Evolutionary conservation across 1,140 invertebrate genomes (phyloP).

Genomic region (Charaxes varanes): DNA sequence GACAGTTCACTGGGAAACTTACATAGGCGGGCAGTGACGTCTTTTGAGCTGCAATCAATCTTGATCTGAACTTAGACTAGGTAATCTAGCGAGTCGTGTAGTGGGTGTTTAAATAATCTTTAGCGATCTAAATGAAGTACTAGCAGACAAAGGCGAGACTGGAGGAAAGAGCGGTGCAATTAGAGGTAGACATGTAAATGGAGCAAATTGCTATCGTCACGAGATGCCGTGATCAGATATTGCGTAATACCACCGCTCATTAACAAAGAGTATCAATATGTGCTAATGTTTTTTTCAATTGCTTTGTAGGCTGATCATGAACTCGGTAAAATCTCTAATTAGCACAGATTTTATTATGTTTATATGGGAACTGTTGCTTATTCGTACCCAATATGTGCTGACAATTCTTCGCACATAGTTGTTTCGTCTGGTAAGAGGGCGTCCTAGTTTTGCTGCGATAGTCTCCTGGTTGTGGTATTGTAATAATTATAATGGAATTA

Average conservation of each 20-base stretch:
- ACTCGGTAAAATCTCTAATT: neutral
- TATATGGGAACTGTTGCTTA: too few species aligned
- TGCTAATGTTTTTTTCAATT: neutral
- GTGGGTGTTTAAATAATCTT: slow-evolving; percentile 21
- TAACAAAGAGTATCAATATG: neutral
- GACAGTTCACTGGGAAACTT: too few species aligned
- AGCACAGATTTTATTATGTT: too few species aligned
- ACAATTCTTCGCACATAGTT: too few species aligned
- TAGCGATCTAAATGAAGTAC: slow-evolving; percentile 24
- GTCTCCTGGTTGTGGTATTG: too few species aligned
- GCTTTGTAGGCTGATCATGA: neutral
- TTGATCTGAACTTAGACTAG: too few species aligned
- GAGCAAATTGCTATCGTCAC: slow-evolving; percentile 37
- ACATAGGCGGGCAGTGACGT: too few species aligned
- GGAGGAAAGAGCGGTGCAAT: slow-evolving; percentile 35
- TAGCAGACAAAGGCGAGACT: slow-evolving; percentile 42
- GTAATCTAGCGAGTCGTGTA: too few species aligned
- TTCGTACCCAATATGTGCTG: too few species aligned
- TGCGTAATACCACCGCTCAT: slow-evolving; percentile 7
- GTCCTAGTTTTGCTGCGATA: too few species aligned
- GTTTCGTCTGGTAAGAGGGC: too few species aligned
- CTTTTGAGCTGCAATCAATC: too few species aligned
- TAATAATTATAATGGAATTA: neutral
- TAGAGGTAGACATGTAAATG: slow-evolving; percentile 39
- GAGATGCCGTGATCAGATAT: slow-evolving; percentile 20